These are phyloP conservation scores for Nasonia oneida DNA, from an alignment of 2,888 invertebrate genomes.

Conservation along the genomic window DNA sequence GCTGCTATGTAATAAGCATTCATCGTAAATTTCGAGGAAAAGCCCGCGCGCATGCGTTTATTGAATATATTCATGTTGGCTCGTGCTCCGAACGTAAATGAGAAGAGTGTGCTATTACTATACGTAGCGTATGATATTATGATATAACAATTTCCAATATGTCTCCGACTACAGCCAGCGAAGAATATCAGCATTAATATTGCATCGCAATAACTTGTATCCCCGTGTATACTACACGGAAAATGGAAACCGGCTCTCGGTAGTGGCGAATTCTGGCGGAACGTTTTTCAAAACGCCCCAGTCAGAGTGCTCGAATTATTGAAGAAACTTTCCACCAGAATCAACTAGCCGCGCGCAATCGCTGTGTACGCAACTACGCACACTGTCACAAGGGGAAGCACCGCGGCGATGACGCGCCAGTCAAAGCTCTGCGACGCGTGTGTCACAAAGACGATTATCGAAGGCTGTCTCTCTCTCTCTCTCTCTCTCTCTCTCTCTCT, in stretches of 20 bases:
- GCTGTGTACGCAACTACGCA: not conserved
- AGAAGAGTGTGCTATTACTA: too few relatives aligned
- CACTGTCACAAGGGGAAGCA: not conserved
- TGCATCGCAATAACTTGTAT: too few relatives aligned
- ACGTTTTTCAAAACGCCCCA: too few relatives aligned
- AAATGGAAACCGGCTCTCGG: too few relatives aligned
- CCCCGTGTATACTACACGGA: too few relatives aligned
- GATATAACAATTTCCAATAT: not conserved
- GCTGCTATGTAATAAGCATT: not conserved
- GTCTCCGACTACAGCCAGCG: not conserved
- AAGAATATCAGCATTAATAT: too few relatives aligned
- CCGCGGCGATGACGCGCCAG: not conserved
- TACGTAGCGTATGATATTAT: not conserved
- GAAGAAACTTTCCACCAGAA: too few relatives aligned
- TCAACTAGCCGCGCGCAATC: not conserved
- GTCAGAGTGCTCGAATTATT: too few relatives aligned
- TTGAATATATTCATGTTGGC: not conserved
- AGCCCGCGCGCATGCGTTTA: not conserved
- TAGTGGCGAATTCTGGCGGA: too few relatives aligned
- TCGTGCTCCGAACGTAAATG: not conserved
- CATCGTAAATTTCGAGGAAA: not conserved
- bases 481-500: too few relatives aligned
- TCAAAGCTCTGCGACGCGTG: constrained; percentile 18
- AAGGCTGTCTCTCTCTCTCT: not conserved
- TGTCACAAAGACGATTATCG: constrained; percentile 30